Evolutionary conservation across 30 jellyfish, hydroid and myxozoan genomes (phyloP).

Genomic region (Hydractinia echinata): DNA sequence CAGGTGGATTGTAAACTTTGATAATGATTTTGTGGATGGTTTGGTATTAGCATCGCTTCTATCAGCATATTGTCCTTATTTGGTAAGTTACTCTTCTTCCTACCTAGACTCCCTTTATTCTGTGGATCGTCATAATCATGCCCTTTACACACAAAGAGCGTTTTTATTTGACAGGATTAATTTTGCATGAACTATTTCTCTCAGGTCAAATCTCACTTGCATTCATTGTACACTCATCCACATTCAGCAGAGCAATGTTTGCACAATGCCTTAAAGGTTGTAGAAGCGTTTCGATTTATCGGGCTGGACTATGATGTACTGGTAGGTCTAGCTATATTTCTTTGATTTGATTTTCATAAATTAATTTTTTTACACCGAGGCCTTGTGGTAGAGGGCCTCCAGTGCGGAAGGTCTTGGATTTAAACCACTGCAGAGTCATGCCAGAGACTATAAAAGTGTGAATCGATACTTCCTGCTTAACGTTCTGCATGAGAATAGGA

Average conservation of each 20-base stretch:
- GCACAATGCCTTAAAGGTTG: constrained; percentile 80
- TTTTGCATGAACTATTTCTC: background rate
- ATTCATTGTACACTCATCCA: constrained; percentile 84
- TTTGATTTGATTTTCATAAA: background rate
- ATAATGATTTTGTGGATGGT: constrained; percentile 91
- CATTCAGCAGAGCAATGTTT: constrained; percentile 85
- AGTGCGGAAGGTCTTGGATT: too few species aligned
- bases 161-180: background rate
- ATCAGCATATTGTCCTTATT: constrained; percentile 84
- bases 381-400: too few species aligned
- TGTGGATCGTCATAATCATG: background rate
- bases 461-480: too few species aligned
- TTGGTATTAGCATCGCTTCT: constrained; percentile 84
- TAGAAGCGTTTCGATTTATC: constrained; percentile 55
- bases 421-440: too few species aligned
- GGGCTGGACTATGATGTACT: constrained; percentile 84
- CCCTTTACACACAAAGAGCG: background rate
- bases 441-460: too few species aligned
- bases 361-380: background rate
- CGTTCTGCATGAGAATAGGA: too few species aligned
- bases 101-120: background rate
- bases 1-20: constrained; percentile 95
- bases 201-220: constrained; percentile 52
- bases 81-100: constrained; percentile 42
- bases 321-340: constrained; percentile 29